phyloP scores from a whole-genome alignment of 1,140 invertebrate species.

The Cotesia typhae region DNA sequence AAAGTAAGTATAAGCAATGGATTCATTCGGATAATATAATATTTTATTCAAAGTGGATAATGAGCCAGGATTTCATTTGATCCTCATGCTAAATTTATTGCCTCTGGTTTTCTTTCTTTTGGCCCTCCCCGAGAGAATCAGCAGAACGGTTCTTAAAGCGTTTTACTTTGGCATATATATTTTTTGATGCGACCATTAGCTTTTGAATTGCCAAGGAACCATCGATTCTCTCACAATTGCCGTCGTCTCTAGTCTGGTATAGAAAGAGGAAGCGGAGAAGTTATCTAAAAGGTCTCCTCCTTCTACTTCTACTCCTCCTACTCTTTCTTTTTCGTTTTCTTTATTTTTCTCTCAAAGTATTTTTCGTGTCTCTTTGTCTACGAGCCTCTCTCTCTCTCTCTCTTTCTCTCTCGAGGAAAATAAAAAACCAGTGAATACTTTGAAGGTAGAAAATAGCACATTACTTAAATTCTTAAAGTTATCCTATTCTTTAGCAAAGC shows the following conservation, averaged over 20 bases:
- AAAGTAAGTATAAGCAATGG: too few relatives aligned
- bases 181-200: constrained; percentile 33
- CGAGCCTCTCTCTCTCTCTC: too few relatives aligned
- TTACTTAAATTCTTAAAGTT: constrained; percentile 3
- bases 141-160: constrained; percentile 3
- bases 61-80: too few relatives aligned
- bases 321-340: background rate
- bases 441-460: too few relatives aligned
- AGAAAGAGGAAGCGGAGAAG: constrained; percentile 4
- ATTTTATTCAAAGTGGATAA: too few relatives aligned
- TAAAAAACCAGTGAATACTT: background rate
- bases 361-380: background rate
- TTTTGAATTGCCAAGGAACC: constrained; percentile 31
- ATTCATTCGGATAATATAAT: too few relatives aligned
- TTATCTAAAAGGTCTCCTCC: constrained; percentile 25
- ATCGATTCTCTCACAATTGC: constrained; percentile 36
- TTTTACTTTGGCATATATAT: constrained; percentile 22
- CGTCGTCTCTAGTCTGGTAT: constrained; percentile 22
- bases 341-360: background rate
- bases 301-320: constrained; percentile 4
- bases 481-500: constrained; percentile 9
- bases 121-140: background rate
- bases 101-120: too few relatives aligned
- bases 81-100: too few relatives aligned
- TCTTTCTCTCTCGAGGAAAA: background rate